Evolutionary conservation across 2,888 invertebrate genomes (phyloP).

Genomic region (Xestia ashworthii): DNA sequence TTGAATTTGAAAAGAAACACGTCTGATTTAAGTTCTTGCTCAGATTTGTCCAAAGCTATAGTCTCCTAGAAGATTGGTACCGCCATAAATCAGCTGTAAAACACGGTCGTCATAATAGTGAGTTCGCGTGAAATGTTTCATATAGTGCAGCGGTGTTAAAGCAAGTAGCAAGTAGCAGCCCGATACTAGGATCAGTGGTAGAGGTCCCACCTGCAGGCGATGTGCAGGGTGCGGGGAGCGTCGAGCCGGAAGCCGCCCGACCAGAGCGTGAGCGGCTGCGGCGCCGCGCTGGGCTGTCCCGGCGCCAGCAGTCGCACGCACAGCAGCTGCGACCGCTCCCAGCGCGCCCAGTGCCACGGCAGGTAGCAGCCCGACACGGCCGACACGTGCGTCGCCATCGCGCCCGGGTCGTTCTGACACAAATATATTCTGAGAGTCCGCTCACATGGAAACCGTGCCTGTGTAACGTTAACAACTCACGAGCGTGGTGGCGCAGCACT

Average conservation of each 20-base stretch:
- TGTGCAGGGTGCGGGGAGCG: conserved; percentile 95
- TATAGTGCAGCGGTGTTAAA: too few species aligned
- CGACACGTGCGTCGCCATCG: conserved; percentile 93
- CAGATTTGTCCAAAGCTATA: not conserved
- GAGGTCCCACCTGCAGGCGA: conserved; percentile 93
- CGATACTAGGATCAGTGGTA: not conserved
- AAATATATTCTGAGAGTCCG: too few species aligned
- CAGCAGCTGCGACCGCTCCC: conserved; percentile 96
- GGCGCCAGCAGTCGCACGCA: conserved; percentile 95
- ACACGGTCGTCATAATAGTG: not conserved
- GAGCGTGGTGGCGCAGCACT: conserved; percentile 94
- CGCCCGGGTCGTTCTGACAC: conserved; percentile 92
- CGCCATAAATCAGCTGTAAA: not conserved
- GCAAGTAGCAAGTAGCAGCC: too few species aligned
- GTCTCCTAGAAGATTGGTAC: not conserved
- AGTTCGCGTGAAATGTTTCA: not conserved
- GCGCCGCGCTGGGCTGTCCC: conserved; percentile 70
- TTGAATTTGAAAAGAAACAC: too few species aligned
- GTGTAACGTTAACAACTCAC: conserved; percentile 86
- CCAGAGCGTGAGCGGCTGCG: conserved; percentile 95
- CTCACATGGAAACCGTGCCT: too few species aligned
- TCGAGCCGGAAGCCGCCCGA: conserved; percentile 98
- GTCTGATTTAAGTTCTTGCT: too few species aligned
- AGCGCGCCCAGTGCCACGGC: conserved; percentile 99
- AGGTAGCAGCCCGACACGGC: conserved; percentile 97